Base-by-base conservation (phyloP, 2,113 vertebrate genomes). In the Pseudolaguvia tuberculata region DNA sequence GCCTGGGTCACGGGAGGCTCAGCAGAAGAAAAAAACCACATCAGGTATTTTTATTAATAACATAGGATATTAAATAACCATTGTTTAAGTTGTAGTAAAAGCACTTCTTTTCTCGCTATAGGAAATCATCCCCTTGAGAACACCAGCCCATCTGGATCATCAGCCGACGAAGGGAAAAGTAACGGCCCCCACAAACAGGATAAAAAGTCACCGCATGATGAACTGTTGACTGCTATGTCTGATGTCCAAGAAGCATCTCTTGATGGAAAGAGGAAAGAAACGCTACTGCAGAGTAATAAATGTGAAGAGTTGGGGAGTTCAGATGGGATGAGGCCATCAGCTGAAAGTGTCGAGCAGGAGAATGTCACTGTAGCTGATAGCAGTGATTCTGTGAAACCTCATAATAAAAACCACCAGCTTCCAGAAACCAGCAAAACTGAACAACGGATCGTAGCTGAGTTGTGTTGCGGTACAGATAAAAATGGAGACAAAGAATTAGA, bases 1-100 rank as follows among this genome's bases (percentile, higher is more conserved):
- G 0, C 92, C 94, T 0, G 94, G 93, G 29, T 91, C 94, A 76
- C 90, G 90, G 77, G 96, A 97, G 63, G 79, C 91, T 35, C 94
- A 92, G 80, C 84, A 85, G 21, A 86, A 90, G 73, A 94, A 68
- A 82, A 97, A 92, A 93, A 93, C 94, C 97, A 88, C 73, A 42
- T 42, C 39, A 29, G 70, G 63, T 79, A 55, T 31, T 52, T 25
- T 21, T 15, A 23, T 63, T n/a, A 58, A 42, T 27, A 20, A 4
- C 25, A n/a, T 10, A 20, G 2, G n/a, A n/a, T n/a, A n/a, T n/a
- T n/a, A n/a, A n/a, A n/a, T n/a, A n/a, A n/a, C n/a, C n/a, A n/a
- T n/a, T n/a, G n/a, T n/a, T n/a, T n/a, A 23, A 50, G 10, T 7
- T 2, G 18, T 23, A 20, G 18, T 51, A 27, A 51, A 29, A 25